Evolutionary conservation across 2,113 vertebrate species (phyloP).

Genomic region (Ophthalmolycus amberensis): DNA sequence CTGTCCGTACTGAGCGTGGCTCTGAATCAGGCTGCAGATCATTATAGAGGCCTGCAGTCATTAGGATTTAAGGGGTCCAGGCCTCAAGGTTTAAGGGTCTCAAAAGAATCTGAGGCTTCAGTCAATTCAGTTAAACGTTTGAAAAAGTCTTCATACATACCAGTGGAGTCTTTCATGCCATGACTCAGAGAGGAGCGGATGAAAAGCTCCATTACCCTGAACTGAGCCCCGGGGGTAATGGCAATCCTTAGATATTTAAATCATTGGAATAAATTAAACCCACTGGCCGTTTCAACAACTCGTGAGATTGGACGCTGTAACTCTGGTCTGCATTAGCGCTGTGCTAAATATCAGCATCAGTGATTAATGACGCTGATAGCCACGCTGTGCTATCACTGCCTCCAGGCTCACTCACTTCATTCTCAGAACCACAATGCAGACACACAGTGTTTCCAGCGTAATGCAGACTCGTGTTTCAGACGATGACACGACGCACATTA

Average conservation of each 20-base stretch:
- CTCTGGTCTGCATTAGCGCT: conserved; percentile 18
- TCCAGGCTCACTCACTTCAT: not conserved
- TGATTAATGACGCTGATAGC: conserved; percentile 42
- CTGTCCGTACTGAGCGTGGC: not conserved
- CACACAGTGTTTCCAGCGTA: not conserved
- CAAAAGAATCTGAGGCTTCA: not conserved
- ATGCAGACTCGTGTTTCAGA: conserved; percentile 32
- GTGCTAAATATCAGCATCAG: conserved; percentile 22
- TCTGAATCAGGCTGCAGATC: not conserved
- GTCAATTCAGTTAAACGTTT: conserved; percentile 8
- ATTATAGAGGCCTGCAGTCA: not conserved
- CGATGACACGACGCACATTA: conserved; percentile 34
- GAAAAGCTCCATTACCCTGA: conserved; percentile 40
- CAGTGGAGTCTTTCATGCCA: conserved; percentile 6
- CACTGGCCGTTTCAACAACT: conserved; percentile 4
- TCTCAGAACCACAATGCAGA: conserved; percentile 41
- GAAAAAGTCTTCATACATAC: conserved; percentile 10
- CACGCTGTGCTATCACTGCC: conserved; percentile 7
- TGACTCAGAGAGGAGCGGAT: conserved; percentile 44
- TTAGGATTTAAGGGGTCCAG: not conserved
- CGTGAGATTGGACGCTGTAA: conserved; percentile 5
- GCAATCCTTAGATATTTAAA: conserved; percentile 30
- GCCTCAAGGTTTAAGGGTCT: not conserved
- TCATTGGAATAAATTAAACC: conserved; percentile 54
- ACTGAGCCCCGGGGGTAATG: conserved; percentile 24